phyloP scores from a whole-genome alignment of 35 echinoderm and acorn worm species.

The Holothuria glaberrima region DNA sequence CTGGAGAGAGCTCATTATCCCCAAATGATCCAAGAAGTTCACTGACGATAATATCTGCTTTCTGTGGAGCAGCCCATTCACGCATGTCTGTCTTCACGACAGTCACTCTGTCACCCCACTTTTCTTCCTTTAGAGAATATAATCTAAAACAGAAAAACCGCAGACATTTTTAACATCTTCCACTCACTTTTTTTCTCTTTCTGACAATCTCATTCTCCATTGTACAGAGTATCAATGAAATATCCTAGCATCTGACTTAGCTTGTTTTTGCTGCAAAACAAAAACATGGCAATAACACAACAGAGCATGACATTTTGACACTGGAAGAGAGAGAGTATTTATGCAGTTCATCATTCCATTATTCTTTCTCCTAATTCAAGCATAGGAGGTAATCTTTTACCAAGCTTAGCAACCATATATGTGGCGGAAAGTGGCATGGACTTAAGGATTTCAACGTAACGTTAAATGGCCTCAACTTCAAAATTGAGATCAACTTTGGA shows the following conservation, averaged over 20 bases:
- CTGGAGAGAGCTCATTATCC: conserved; percentile 97
- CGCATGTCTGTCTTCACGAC: conserved; percentile 92
- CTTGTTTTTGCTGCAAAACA: too few relatives aligned
- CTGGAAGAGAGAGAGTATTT: too few relatives aligned
- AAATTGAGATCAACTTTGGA: too few relatives aligned
- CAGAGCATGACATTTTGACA: too few relatives aligned
- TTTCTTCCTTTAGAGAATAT: conserved; percentile 91
- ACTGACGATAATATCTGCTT: conserved; percentile 99
- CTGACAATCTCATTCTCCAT: neutral
- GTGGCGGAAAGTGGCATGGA: too few relatives aligned
- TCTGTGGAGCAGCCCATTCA: conserved; percentile 87
- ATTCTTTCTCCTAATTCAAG: too few relatives aligned
- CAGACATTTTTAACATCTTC: neutral
- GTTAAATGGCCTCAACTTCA: too few relatives aligned
- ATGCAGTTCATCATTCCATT: too few relatives aligned
- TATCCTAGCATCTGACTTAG: neutral
- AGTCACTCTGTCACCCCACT: conserved; percentile 91
- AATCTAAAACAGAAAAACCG: conserved; percentile 47
- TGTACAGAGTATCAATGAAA: neutral
- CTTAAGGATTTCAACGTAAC: too few relatives aligned
- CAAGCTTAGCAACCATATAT: too few relatives aligned
- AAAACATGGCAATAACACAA: too few relatives aligned
- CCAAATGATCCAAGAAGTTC: conserved; percentile 97
- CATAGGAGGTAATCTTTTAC: too few relatives aligned
- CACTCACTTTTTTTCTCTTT: neutral